Conservation (phyloP, 2,113 vertebrate species). For the Aspiorhynchus laticeps region DNA sequence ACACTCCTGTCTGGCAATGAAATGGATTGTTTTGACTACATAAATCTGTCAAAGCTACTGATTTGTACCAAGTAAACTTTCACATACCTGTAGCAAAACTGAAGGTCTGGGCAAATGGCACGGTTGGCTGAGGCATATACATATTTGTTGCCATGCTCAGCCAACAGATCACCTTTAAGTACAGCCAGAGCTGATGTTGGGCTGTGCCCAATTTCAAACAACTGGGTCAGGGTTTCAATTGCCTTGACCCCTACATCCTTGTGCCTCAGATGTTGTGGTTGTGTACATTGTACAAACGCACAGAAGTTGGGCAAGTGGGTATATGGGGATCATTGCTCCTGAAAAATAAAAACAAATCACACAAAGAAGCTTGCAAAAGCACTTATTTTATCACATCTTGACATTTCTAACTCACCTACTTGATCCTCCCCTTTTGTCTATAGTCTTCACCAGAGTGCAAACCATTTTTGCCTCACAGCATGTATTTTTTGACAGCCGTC, state of each 20-base stretch:
- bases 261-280: not conserved
- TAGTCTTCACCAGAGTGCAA: not conserved
- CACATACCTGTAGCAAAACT: not conserved
- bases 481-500: not conserved
- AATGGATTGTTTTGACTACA: not conserved
- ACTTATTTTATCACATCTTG: not conserved
- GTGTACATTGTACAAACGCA: not conserved
- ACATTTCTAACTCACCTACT: not conserved
- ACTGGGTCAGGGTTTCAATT: not conserved
- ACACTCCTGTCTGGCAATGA: not conserved
- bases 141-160: not conserved
- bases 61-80: not conserved
- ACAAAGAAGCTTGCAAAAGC: not conserved
- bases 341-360: not conserved
- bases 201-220: too few relatives aligned
- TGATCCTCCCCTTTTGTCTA: not conserved
- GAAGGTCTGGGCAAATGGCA: conserved; percentile 5
- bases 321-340: not conserved
- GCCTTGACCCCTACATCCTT: not conserved
- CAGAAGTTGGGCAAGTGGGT: not conserved
- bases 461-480: not conserved
- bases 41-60: not conserved
- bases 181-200: not conserved
- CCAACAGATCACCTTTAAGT: not conserved
- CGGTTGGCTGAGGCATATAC: not conserved